phyloP scores from a whole-genome alignment of 2,888 invertebrate genomes.

The Ecliptopera silaceata region DNA sequence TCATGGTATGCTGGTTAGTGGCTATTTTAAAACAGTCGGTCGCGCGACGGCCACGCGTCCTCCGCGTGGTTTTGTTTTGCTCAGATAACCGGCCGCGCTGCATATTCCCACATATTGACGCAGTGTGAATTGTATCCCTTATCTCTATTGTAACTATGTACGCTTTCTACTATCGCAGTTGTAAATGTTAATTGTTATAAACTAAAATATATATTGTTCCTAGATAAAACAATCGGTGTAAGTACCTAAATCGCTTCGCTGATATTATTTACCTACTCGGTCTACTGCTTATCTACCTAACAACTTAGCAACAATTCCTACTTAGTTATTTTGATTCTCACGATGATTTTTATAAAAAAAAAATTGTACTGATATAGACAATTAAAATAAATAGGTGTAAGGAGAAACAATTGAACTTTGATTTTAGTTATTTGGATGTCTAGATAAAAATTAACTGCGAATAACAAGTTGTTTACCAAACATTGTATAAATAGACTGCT shows the following conservation, averaged over 20 bases:
- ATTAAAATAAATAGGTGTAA: background rate
- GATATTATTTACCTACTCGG: slow-evolving; percentile 26
- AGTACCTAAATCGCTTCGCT: background rate
- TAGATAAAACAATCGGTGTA: slow-evolving; percentile 39
- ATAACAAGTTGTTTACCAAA: no score
- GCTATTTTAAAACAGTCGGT: slow-evolving; percentile 58
- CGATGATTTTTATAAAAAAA: background rate
- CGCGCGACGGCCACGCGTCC: slow-evolving; percentile 66
- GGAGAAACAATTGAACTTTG: background rate
- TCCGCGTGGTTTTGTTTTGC: slow-evolving; percentile 78
- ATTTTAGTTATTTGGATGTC: no score
- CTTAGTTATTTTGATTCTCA: background rate
- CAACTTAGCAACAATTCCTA: background rate
- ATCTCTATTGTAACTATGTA: slow-evolving; percentile 60
- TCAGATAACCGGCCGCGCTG: slow-evolving; percentile 56
- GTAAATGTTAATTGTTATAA: slow-evolving; percentile 52
- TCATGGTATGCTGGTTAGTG: slow-evolving; percentile 18
- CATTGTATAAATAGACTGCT: no score
- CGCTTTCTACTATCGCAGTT: slow-evolving; percentile 48
- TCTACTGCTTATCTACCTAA: background rate
- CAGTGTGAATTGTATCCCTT: slow-evolving; percentile 64
- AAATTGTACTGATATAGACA: background rate
- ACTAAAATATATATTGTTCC: slow-evolving; percentile 45
- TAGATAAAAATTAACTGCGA: no score
- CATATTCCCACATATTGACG: slow-evolving; percentile 60